Conservation (phyloP, 2,888 invertebrate genomes). For the Brenthis hecate region DNA sequence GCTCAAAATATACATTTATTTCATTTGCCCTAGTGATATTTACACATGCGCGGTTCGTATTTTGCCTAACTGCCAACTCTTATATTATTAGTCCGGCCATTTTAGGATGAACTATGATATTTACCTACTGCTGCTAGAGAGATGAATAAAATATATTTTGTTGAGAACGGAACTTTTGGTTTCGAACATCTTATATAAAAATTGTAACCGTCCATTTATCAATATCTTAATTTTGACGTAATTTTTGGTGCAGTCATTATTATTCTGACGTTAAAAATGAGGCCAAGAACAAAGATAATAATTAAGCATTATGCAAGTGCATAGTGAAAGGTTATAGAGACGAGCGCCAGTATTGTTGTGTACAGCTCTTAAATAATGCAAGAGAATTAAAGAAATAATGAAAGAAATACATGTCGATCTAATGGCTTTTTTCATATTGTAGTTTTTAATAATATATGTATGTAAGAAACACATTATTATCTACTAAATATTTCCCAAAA, state of each 20-base stretch:
- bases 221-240: not conserved
- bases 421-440: too few relatives aligned
- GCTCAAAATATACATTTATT: slow-evolving; percentile 43
- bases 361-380: slow-evolving; percentile 16
- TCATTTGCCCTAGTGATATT: slow-evolving; percentile 75
- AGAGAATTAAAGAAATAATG: not conserved
- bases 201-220: not conserved
- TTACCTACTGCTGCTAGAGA: slow-evolving; percentile 18
- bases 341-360: slow-evolving; percentile 17
- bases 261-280: slow-evolving; percentile 42
- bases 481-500: too few relatives aligned
- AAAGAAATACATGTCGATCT: not conserved
- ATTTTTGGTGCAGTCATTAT: slow-evolving; percentile 12
- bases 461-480: too few relatives aligned
- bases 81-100: slow-evolving; percentile 61
- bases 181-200: not conserved
- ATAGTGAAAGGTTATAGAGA: slow-evolving; percentile 51
- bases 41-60: slow-evolving; percentile 52
- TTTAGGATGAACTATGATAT: slow-evolving; percentile 60
- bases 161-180: slow-evolving; percentile 1
- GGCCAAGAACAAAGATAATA: slow-evolving; percentile 58
- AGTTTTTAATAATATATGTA: too few relatives aligned
- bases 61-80: slow-evolving; percentile 59
- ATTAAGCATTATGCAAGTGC: slow-evolving; percentile 48
- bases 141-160: not conserved